Conservation (phyloP, 2,113 vertebrate genomes). For the Phyllostomus hastatus region DNA sequence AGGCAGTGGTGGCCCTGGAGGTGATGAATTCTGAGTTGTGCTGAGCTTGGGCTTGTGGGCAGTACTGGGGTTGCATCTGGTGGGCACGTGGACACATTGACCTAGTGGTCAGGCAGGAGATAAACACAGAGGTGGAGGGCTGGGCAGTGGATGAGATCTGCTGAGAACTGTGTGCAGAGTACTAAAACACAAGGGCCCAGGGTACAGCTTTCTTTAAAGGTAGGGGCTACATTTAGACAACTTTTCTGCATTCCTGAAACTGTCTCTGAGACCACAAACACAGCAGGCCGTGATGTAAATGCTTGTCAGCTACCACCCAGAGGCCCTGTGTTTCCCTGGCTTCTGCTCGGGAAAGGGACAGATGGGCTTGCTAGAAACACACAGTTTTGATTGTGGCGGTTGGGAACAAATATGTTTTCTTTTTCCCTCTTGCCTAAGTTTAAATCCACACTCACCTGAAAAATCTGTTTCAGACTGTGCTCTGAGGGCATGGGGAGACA, state of each 20-base stretch:
- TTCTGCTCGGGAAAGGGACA: neutral
- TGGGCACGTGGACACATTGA: neutral
- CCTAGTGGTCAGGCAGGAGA: neutral
- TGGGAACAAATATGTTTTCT: neutral
- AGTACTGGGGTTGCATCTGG: neutral
- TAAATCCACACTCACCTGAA: conserved; percentile 82
- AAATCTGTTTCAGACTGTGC: conserved; percentile 89
- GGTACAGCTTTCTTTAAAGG: neutral
- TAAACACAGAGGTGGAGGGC: neutral
- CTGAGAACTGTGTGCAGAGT: neutral
- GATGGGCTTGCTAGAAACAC: neutral
- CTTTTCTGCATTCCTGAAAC: neutral
- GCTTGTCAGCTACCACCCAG: neutral
- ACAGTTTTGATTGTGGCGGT: neutral
- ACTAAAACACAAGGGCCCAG: neutral
- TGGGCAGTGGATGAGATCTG: neutral
- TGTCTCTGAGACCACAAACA: neutral
- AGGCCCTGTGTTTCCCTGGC: neutral
- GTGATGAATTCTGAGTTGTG: neutral
- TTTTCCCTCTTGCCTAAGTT: neutral
- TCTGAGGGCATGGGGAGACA: conserved; percentile 88
- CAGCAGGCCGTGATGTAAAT: neutral
- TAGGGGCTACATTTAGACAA: neutral
- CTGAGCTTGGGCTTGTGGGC: neutral
- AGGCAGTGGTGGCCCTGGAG: neutral